Base-by-base conservation (phyloP, 1,140 invertebrate genomes). In the Sycobia sp. region DNA sequence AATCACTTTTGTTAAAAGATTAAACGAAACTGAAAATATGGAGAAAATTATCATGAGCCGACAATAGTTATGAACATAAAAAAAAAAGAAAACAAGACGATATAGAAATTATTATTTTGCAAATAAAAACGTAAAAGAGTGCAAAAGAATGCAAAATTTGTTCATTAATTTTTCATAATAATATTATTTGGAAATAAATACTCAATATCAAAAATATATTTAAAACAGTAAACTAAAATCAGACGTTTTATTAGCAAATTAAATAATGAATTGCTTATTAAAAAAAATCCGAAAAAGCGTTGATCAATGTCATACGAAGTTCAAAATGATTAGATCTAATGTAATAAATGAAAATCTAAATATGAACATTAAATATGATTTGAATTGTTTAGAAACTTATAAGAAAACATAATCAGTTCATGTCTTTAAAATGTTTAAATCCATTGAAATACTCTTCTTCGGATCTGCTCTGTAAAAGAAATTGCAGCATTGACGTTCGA, bases 1-100 rank as follows among this genome's bases (percentile, higher is more conserved):
- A 14, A 58, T 38, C 14, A 58, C 32, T 47, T 47, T 38, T 49
- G 23, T 59, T 59, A 56, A n/a, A n/a, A 32, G 25, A 27, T 41
- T 53, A 64, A 64, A 64, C 39, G 46, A 51, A 58, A 57, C 53
- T 64, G 61, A 64, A 64, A 64, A 63, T 1, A 55, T 63, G 61
- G 53, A 64, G 54, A 22, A 50, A 56, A 47, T 16, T 49, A 29
- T n/a, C n/a, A n/a, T n/a, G n/a, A n/a, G n/a, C n/a, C n/a, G n/a
- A n/a, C n/a, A n/a, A n/a, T n/a, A n/a, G n/a, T n/a, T n/a, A n/a
- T n/a, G n/a, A n/a, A n/a, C n/a, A n/a, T n/a, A n/a, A n/a, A n/a
- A n/a, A n/a, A n/a, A n/a, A n/a, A n/a, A n/a, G n/a, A n/a, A n/a
- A n/a, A n/a, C n/a, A n/a, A n/a, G n/a, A n/a, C n/a, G n/a, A n/a